phyloP scores from a whole-genome alignment of 92 coral and sea anemone genomes.

The Plumapathes pennacea region DNA sequence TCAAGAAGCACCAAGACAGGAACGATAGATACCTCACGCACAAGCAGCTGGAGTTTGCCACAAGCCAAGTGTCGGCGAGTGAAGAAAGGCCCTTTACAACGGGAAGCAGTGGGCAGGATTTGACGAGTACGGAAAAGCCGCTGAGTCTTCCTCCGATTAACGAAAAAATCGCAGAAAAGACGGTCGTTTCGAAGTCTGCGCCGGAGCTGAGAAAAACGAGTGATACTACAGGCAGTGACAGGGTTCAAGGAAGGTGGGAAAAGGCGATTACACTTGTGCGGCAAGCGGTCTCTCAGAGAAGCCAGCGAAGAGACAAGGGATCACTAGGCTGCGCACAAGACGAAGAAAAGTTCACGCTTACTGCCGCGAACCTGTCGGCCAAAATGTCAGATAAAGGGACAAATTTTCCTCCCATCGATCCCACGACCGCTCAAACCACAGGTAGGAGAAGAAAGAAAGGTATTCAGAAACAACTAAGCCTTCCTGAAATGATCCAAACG shows the following conservation, averaged over 20 bases:
- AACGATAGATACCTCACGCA: conserved; percentile 82
- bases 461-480: conserved; percentile 40
- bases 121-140: not conserved
- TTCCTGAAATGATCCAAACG: conserved; percentile 73
- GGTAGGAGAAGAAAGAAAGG: conserved; percentile 13
- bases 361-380: conserved; percentile 12
- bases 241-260: conserved; percentile 72
- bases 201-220: not conserved
- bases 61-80: conserved; percentile 67
- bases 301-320: not conserved
- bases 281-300: conserved; percentile 58
- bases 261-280: conserved; percentile 74
- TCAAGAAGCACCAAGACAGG: conserved; percentile 59
- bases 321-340: not conserved
- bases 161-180: too few relatives aligned
- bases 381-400: conserved; percentile 13
- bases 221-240: conserved; percentile 1
- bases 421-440: too few relatives aligned
- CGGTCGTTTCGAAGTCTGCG: not conserved
- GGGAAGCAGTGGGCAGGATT: not conserved
- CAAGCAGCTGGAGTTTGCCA: conserved; percentile 81
- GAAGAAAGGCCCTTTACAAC: conserved; percentile 75
- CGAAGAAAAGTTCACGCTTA: not conserved
- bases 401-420: not conserved
- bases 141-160: not conserved